Conservation (phyloP, 2,797 vertebrate genomes). For the Cephalopachus bancanus region DNA sequence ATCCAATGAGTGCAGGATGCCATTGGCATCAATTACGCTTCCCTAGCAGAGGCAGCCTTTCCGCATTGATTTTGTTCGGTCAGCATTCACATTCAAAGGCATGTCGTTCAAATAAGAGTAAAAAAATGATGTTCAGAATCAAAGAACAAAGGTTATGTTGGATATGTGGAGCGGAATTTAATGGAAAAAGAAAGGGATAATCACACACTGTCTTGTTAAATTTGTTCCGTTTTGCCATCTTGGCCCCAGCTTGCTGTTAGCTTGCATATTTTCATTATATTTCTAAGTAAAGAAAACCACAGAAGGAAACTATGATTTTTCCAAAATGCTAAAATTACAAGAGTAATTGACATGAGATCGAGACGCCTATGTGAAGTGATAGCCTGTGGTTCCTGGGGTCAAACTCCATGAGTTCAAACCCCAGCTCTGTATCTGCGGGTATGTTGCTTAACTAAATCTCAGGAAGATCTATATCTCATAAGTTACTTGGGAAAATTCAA, state of each 20-base stretch:
- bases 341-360: background rate
- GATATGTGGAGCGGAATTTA: background rate
- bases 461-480: background rate
- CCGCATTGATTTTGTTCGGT: background rate
- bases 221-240: background rate
- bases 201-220: background rate
- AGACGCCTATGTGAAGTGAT: background rate
- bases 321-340: slow-evolving; percentile 7
- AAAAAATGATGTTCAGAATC: background rate
- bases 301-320: slow-evolving; percentile 35
- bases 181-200: background rate
- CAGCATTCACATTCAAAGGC: background rate
- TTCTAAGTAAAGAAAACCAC: slow-evolving; percentile 50
- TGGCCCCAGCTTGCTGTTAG: background rate
- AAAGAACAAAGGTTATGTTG: background rate
- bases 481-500: slow-evolving; percentile 47
- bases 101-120: slow-evolving; percentile 21
- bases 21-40: background rate
- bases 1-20: background rate
- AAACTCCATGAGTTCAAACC: background rate
- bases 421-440: background rate
- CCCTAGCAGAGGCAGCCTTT: background rate
- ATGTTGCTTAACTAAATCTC: background rate
- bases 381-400: background rate
- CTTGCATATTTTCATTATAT: slow-evolving; percentile 20